A percentile compares a stretch with the other conserved stretches of the same genome.
phyloP scores from a whole-genome alignment of 2,888 invertebrate species.

The Stramonita haemastoma region DNA sequence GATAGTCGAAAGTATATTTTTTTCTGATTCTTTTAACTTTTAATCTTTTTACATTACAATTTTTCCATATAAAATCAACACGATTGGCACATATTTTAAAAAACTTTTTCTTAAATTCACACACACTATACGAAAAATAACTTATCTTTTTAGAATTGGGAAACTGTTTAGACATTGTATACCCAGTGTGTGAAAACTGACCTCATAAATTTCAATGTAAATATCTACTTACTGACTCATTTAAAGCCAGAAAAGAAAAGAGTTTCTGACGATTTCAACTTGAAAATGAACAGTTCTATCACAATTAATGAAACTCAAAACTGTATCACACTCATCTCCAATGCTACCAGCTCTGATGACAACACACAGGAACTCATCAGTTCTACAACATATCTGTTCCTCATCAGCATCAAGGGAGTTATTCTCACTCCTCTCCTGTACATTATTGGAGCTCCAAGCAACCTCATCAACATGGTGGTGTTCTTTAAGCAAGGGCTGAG shows the following conservation, averaged over 20 bases:
- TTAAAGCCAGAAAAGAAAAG: neutral
- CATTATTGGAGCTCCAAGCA: neutral
- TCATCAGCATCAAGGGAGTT: neutral
- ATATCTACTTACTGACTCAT: neutral
- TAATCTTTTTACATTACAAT: neutral
- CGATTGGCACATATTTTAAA: too few relatives aligned
- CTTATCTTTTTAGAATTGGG: too few relatives aligned
- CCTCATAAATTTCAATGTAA: neutral
- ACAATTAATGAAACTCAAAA: too few relatives aligned
- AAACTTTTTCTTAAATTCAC: too few relatives aligned
- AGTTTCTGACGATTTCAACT: neutral
- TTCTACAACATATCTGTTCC: neutral
- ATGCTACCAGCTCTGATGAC: neutral
- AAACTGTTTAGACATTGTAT: neutral
- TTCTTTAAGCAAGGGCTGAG: constrained; percentile 20
- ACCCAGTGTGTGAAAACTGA: neutral
- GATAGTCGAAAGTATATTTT: neutral
- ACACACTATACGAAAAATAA: neutral
- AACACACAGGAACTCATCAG: constrained; percentile 13
- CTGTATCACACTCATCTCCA: neutral
- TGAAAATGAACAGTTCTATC: neutral
- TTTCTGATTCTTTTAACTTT: neutral
- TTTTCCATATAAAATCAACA: too few relatives aligned
- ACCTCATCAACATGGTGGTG: constrained; percentile 20
- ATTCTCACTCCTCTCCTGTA: neutral